A percentile compares a stretch with the other conserved stretches of the same genome.
Evolutionary conservation across 2,113 vertebrate species (phyloP).

Genomic region (Garra rufa): DNA sequence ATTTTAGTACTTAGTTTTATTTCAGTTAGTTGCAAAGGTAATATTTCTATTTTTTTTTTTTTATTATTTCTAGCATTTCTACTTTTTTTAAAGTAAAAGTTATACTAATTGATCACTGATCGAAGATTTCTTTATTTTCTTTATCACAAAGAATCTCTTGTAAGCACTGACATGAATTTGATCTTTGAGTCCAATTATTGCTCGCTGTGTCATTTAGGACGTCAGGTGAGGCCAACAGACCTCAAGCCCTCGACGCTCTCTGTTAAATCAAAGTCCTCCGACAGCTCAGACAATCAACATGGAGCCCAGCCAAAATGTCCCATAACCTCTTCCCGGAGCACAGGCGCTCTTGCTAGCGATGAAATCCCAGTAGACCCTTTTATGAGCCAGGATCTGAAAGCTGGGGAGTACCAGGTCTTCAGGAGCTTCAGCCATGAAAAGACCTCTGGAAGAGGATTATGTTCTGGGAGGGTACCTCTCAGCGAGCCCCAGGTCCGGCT

Average conservation of each 20-base stretch:
- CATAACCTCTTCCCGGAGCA: conserved; percentile 55
- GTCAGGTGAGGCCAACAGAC: conserved; percentile 68
- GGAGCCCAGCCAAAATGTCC: conserved; percentile 64
- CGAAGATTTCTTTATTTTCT: too few relatives aligned
- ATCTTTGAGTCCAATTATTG: background rate
- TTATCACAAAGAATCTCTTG: background rate
- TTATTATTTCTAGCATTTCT: too few relatives aligned
- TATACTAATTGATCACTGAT: background rate
- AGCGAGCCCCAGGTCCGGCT: conserved; percentile 78
- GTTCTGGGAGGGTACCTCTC: conserved; percentile 70
- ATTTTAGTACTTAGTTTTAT: too few relatives aligned
- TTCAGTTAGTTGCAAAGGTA: too few relatives aligned
- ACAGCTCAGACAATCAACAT: conserved; percentile 62
- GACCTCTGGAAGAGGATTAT: conserved; percentile 57
- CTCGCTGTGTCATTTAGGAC: conserved; percentile 61
- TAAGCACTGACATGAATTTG: background rate
- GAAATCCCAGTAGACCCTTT: conserved; percentile 28
- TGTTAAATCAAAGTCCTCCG: conserved; percentile 64
- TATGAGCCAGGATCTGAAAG: conserved; percentile 54
- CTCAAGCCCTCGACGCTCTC: conserved; percentile 59
- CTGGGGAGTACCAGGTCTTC: conserved; percentile 40
- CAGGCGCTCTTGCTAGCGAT: conserved; percentile 50
- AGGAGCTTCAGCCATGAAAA: conserved; percentile 60
- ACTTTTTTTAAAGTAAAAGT: too few relatives aligned
- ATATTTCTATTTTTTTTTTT: too few relatives aligned